A percentile compares a stretch with the other conserved stretches of the same genome.
These are phyloP conservation scores for Hydrozoanthus tunicans DNA, from an alignment of 64 coral and sea anemone genomes.

Conservation along the genomic window DNA sequence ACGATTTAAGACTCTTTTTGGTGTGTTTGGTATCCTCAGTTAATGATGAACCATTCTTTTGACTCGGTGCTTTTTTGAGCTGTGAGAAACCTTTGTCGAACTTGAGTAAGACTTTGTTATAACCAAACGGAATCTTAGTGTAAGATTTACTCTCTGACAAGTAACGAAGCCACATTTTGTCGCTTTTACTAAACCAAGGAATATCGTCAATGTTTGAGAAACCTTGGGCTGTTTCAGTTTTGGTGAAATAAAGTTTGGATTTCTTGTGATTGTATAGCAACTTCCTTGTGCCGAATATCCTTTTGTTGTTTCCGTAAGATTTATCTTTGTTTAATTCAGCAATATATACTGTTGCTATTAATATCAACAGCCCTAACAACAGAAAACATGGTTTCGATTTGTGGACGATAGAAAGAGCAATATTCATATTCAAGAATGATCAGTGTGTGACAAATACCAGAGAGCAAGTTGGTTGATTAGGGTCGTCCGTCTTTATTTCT, in stretches of 20 bases:
- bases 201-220: neutral
- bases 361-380: neutral
- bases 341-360: neutral
- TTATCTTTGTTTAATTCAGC: neutral
- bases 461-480: too few relatives aligned
- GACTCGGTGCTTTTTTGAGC: too few relatives aligned
- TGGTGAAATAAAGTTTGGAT: neutral
- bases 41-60: neutral
- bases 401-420: too few relatives aligned
- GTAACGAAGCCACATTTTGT: neutral
- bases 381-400: neutral
- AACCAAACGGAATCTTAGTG: neutral
- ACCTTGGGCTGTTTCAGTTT: neutral
- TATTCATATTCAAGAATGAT: too few relatives aligned
- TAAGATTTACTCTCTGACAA: neutral
- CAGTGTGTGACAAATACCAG: too few relatives aligned
- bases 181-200: conserved; percentile 12
- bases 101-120: neutral
- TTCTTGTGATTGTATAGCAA: neutral
- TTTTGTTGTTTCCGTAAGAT: neutral
- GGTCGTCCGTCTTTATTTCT: too few relatives aligned
- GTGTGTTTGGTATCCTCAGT: neutral
- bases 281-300: neutral
- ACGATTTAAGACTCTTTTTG: too few relatives aligned
- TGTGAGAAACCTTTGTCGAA: neutral